phyloP scores from a whole-genome alignment of 2,888 invertebrate genomes.

The Antheraea yamamai region DNA sequence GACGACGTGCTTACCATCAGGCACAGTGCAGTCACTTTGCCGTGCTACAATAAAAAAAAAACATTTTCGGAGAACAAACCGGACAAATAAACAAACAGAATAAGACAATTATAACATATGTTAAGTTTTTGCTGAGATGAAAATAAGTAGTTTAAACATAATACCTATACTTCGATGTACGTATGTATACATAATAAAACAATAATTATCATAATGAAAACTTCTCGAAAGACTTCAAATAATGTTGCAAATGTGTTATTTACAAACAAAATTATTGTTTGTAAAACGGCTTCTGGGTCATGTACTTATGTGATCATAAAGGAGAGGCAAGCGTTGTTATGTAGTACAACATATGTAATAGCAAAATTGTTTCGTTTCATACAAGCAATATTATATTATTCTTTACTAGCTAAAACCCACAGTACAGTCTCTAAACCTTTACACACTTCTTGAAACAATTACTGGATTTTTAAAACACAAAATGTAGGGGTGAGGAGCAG shows the following conservation, averaged over 20 bases:
- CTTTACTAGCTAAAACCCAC: neutral
- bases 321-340: neutral
- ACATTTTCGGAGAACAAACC: too few species aligned
- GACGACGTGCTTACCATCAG: too few species aligned
- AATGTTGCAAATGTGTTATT: neutral
- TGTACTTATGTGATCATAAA: neutral
- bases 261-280: neutral
- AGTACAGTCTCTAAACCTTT: neutral
- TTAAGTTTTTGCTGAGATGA: neutral
- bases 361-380: neutral
- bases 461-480: neutral
- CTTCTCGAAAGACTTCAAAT: neutral
- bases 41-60: too few species aligned
- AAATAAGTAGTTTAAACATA: neutral
- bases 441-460: neutral
- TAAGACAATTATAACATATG: neutral
- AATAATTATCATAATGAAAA: neutral
- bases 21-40: too few species aligned
- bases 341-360: neutral
- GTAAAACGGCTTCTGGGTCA: slow-evolving; percentile 1
- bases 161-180: neutral
- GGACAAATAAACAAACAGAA: too few species aligned
- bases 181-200: neutral
- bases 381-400: neutral
- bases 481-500: too few species aligned